Conservation (phyloP, 2,797 vertebrate genomes). For the Sphaeramia orbicularis region DNA sequence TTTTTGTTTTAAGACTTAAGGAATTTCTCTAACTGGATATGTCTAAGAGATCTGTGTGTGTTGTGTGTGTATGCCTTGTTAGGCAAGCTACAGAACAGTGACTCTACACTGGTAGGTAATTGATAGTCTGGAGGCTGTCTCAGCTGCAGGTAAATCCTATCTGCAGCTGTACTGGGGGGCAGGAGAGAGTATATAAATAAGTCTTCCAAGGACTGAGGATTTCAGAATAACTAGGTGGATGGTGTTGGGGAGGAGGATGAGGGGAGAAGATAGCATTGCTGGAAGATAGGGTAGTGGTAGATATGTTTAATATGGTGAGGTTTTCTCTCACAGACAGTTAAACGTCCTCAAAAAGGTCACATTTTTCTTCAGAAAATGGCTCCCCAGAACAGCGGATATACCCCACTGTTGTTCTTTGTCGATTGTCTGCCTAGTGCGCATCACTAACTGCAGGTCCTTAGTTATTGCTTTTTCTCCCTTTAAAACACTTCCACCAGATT, state of each 20-base stretch:
- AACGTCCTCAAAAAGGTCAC: slow-evolving; percentile 26
- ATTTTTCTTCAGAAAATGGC: slow-evolving; percentile 23
- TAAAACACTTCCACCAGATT: slow-evolving; percentile 55
- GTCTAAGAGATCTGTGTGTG: slow-evolving; percentile 22
- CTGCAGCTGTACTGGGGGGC: slow-evolving; percentile 70
- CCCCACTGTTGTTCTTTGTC: slow-evolving; percentile 41
- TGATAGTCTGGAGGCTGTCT: slow-evolving; percentile 85
- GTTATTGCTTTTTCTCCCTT: slow-evolving; percentile 48
- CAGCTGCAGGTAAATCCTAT: slow-evolving; percentile 84
- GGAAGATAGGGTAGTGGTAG: slow-evolving; percentile 34
- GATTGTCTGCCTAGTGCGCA: slow-evolving; percentile 21
- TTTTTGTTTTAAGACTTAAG: slow-evolving; percentile 8
- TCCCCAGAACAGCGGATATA: slow-evolving; percentile 26
- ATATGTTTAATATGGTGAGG: slow-evolving; percentile 46
- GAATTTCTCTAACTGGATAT: slow-evolving; percentile 55
- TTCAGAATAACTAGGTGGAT: slow-evolving; percentile 69
- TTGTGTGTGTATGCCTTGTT: slow-evolving; percentile 60
- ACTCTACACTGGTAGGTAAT: slow-evolving; percentile 81
- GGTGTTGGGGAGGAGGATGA: background rate
- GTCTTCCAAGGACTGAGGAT: slow-evolving; percentile 73
- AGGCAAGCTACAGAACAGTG: slow-evolving; percentile 75
- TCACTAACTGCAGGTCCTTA: slow-evolving; percentile 41
- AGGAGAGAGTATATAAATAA: slow-evolving; percentile 67
- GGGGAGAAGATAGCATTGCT: slow-evolving; percentile 29
- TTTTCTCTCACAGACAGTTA: slow-evolving; percentile 23